A percentile compares a stretch with the other conserved stretches of the same genome.
Conservation (phyloP, 1,140 invertebrate species). For the Caenorhabditis inopinata region DNA sequence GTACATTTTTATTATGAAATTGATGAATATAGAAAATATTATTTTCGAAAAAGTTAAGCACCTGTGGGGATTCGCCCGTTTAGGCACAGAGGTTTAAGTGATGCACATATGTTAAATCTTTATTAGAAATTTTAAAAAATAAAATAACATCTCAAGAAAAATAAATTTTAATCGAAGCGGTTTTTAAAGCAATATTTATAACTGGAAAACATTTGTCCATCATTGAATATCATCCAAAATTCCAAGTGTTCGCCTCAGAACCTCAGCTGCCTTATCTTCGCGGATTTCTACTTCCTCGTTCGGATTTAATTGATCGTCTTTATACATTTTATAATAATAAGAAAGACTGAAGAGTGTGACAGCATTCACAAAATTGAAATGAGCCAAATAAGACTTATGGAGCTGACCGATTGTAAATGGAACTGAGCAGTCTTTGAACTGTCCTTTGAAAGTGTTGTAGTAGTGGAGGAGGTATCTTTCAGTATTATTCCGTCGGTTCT, state of each 20-base stretch:
- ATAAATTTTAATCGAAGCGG: no score
- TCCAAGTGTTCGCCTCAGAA: neutral
- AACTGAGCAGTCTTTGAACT: neutral
- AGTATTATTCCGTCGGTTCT: neutral
- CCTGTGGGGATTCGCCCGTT: no score
- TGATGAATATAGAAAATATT: no score
- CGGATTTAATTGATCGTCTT: neutral
- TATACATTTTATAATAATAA: conserved; percentile 18
- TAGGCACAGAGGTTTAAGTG: no score
- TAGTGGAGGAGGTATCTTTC: neutral
- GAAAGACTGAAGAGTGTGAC: neutral
- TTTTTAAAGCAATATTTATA: no score
- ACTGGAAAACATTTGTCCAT: no score
- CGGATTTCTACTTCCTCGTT: neutral
- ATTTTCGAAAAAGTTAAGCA: no score
- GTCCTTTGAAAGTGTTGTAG: neutral
- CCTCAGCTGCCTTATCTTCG: neutral
- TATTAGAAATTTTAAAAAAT: no score
- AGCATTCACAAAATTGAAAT: conserved; percentile 9
- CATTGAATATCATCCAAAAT: conserved; percentile 18
- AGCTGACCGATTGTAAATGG: neutral
- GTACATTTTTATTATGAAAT: no score
- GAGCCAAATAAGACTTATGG: neutral
- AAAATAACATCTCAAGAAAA: no score
- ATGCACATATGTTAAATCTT: no score